Conservation (phyloP, 2,797 vertebrate species). For the Allobates femoralis region DNA sequence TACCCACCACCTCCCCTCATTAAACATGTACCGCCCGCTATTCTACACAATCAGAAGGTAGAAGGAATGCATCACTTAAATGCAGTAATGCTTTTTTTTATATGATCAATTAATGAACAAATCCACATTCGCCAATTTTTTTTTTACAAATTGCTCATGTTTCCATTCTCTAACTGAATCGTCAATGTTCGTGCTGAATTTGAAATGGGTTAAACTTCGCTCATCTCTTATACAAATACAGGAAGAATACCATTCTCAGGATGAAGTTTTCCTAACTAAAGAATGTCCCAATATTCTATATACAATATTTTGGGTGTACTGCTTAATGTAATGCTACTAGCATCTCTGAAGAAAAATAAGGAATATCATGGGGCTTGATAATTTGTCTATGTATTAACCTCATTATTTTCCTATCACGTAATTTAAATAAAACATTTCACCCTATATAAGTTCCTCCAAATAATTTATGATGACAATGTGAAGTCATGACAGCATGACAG, state of each 20-base stretch:
- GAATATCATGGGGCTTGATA: neutral
- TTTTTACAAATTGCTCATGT: no score
- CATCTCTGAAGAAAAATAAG: neutral
- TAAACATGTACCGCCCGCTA: no score
- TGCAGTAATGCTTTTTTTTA: no score
- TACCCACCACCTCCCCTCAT: no score
- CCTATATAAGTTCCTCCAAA: slow-evolving; percentile 1
- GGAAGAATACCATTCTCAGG: neutral
- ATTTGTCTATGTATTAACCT: slow-evolving; percentile 39
- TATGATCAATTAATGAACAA: no score
- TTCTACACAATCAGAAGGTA: no score
- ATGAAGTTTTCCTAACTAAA: neutral
- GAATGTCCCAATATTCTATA: neutral
- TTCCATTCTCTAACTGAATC: no score
- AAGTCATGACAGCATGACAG: slow-evolving; percentile 2
- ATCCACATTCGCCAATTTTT: no score
- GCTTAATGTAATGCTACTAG: neutral
- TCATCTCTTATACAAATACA: no score
- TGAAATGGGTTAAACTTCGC: no score
- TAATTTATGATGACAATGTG: slow-evolving; percentile 8
- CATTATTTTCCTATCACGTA: slow-evolving; percentile 62
- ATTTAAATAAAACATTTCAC: slow-evolving; percentile 15
- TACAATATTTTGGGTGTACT: neutral
- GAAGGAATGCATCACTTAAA: no score
- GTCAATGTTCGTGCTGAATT: no score